Conservation (phyloP, 1,140 invertebrate genomes). For the Doryteuthis pealeii region DNA sequence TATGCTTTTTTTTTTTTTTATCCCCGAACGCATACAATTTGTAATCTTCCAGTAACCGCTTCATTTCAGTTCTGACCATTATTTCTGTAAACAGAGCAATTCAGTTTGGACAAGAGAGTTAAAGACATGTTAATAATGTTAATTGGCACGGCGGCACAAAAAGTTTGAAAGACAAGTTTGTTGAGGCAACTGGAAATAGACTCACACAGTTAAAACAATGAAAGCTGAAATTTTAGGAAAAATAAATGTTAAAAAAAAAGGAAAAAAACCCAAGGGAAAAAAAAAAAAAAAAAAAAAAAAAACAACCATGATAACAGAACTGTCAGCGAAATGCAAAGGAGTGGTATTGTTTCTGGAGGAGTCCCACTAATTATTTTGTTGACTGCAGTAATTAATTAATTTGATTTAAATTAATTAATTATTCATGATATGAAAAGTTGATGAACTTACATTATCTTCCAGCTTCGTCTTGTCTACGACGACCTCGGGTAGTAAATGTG, state of each 20-base stretch:
- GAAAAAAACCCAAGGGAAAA: too few relatives aligned
- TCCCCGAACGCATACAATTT: too few relatives aligned
- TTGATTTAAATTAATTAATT: too few relatives aligned
- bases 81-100: too few relatives aligned
- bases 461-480: constrained; percentile 51
- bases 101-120: too few relatives aligned
- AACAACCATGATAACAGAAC: background rate
- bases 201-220: background rate
- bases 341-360: constrained; percentile 2
- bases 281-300: too few relatives aligned
- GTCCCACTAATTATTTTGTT: background rate
- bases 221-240: background rate
- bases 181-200: background rate
- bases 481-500: constrained; percentile 47
- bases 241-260: background rate
- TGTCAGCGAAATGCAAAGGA: background rate
- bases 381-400: background rate
- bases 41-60: too few relatives aligned
- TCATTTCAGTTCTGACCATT: too few relatives aligned
- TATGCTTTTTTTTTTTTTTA: too few relatives aligned
- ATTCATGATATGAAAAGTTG: constrained; percentile 6
- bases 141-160: too few relatives aligned
- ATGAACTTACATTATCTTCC: constrained; percentile 50
- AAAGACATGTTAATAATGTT: too few relatives aligned
- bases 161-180: too few relatives aligned